Evolutionary conservation across 2,888 invertebrate genomes (phyloP).

Genomic region (Stictocephala bisonia): DNA sequence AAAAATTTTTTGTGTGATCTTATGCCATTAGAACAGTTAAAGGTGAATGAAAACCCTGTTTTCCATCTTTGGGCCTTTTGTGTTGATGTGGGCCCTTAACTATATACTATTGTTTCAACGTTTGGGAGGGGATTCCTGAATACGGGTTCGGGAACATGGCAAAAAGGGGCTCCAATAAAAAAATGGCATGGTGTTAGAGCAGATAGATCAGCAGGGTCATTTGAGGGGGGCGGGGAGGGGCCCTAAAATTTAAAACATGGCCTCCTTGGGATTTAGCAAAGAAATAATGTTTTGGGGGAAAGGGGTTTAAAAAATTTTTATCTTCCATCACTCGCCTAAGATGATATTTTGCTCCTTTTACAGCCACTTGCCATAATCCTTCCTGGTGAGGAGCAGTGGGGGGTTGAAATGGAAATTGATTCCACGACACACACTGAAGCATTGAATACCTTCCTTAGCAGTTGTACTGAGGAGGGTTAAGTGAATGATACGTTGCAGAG

Average conservation of each 20-base stretch:
- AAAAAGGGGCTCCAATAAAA: slow-evolving; percentile 22
- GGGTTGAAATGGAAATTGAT: slow-evolving; percentile 46
- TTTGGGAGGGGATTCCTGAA: background rate
- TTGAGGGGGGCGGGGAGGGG: slow-evolving; percentile 30
- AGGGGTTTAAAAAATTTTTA: background rate
- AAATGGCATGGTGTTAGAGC: slow-evolving; percentile 31
- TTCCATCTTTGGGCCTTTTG: slow-evolving; percentile 31
- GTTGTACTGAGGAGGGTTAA: slow-evolving; percentile 28
- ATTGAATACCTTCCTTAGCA: slow-evolving; percentile 55
- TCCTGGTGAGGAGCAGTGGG: slow-evolving; percentile 28
- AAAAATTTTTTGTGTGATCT: no score
- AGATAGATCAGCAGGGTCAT: background rate
- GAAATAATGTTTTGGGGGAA: slow-evolving; percentile 30
- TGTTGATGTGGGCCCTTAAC: background rate
- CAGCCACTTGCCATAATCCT: slow-evolving; percentile 29
- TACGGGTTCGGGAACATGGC: background rate
- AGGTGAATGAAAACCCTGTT: slow-evolving; percentile 10
- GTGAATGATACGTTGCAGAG: slow-evolving; percentile 17
- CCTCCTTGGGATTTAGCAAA: slow-evolving; percentile 32
- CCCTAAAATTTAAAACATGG: slow-evolving; percentile 3
- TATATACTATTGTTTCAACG: slow-evolving; percentile 45
- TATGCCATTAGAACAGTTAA: background rate
- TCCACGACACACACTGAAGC: slow-evolving; percentile 52
- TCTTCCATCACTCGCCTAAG: slow-evolving; percentile 26
- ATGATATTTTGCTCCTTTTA: slow-evolving; percentile 37